Base-by-base conservation (phyloP, 2,797 vertebrate species). In the Jordanella pulchra region DNA sequence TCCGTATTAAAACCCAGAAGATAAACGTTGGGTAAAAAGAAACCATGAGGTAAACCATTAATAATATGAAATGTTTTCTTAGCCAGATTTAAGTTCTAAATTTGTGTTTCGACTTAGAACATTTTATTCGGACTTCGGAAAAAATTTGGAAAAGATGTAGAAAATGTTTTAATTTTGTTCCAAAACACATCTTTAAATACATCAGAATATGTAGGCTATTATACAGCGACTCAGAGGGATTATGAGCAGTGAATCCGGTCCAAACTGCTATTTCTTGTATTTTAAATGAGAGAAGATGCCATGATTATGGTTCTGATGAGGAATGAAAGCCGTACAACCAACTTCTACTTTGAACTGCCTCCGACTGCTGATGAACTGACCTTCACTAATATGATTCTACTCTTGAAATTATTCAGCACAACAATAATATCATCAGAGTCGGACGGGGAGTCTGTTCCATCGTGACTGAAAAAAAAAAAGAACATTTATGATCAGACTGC, bases 341-440 rank as follows among this genome's bases (percentile, higher is more conserved):
- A 17, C 11, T 25, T 12, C 60, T 42, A 3, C 60, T 30, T 11
- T 17, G 15, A n/a, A 50, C 23, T n/a, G 44, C 23, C n/a, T 28
- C 61, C 67, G 65, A 72, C 63, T 30, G 11, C 32, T 48, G 23
- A 39, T 47, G 39, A 61, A 80, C 89, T 56, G 54, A 99, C 98
- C 96, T 99, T 99, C 79, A 99, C 96, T 96, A 99, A 99, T 89
- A 99, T 98, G 89, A 97, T 98, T 90, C 97, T 95, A 93, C 96
- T 98, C 92, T 97, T 98, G 91, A 99, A 99, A 91, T 95, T 98
- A 90, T 95, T 98, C 85, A 99, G 95, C 80, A 98, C 95, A 1
- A 98, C 95, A 3, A 96, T 92, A 47, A 98, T 93, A 71, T 99
- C 97, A 0, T 93, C 95, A 0, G 96, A 94, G 77, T 98, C 97